Base-by-base conservation (phyloP, 2,888 invertebrate genomes). In the Megastigmus dorsalis region DNA sequence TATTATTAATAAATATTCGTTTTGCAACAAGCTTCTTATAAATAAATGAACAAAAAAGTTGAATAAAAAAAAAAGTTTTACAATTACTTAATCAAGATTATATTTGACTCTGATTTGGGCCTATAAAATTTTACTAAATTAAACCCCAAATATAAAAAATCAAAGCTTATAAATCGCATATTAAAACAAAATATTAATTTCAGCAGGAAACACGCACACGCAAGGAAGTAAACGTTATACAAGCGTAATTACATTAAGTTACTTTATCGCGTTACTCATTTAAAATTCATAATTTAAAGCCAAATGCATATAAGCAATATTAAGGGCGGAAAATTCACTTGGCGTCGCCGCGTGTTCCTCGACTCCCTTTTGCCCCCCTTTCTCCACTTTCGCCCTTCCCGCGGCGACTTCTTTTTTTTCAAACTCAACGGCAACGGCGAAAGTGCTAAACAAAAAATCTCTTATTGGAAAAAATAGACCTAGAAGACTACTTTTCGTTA, bases 371-470 rank as follows among this genome's bases (percentile, higher is more conserved):
- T n/a, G 6, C 1, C 0, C 18, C 18, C 9, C 48, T 45, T 13
- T 36, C 30, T 50, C 52, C 15, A 5, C n/a, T n/a, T 70, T 15
- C 30, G 3, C 33, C 36, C 2, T 3, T 36, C n/a, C 6, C 50
- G 26, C 15, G n/a, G n/a, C 33, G 57, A 28, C 10, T 15, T 48
- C 26, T 69, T 30, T 54, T 30, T 41, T 30, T 57, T 67, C 13
- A 28, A 10, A n/a, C 48, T 43, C 13, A 1, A 13, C 54, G 23
- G 7, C 20, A n/a, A 15, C 20, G 10, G 33, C 41, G 20, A 13
- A 26, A 18, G 54, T 41, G 45, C 36, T 28, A 48, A 63, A 74
- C 55, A 63, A 69, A 75, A 70, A 75, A 75, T 75, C 70, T 66
- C 45, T 52, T 71, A 75, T 66, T 48, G 60, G 36, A 57, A 66